These are phyloP conservation scores for Trissolcus brochymenae DNA, from an alignment of 2,888 invertebrate genomes.

Conservation along the genomic window DNA sequence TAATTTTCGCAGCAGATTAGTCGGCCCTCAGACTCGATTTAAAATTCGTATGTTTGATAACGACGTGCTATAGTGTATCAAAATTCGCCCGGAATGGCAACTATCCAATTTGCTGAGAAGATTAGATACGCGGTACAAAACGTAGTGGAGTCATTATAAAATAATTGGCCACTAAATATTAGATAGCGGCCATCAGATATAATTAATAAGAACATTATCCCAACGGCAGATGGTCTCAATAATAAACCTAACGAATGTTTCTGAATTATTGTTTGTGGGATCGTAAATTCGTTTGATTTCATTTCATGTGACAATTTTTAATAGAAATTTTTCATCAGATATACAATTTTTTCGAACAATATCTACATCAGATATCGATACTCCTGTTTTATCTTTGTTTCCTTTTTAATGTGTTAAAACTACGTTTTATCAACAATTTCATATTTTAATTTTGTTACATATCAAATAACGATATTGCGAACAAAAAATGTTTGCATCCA, in stretches of 20 bases:
- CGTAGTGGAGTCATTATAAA: constrained; percentile 49
- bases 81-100: constrained; percentile 36
- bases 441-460: no score
- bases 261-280: constrained; percentile 18
- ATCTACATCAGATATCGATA: no score
- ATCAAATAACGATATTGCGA: no score
- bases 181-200: constrained; percentile 51
- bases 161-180: constrained; percentile 51
- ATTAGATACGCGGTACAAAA: constrained; percentile 41
- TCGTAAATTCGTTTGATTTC: constrained; percentile 9
- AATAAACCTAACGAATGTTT: constrained; percentile 50
- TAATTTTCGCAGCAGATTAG: no score
- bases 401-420: no score
- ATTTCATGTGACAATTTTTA: no score
- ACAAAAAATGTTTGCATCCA: constrained; percentile 12
- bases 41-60: constrained; percentile 18
- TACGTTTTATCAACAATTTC: no score
- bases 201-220: constrained; percentile 63
- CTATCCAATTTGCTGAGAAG: constrained; percentile 36
- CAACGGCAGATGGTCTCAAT: constrained; percentile 40
- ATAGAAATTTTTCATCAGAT: no score
- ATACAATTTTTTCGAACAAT: no score
- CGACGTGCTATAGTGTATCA: constrained; percentile 17
- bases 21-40: no score
- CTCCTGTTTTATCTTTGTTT: no score